Evolutionary conservation across 2,888 invertebrate species (phyloP).

Genomic region (Shargacucullia verbasci): DNA sequence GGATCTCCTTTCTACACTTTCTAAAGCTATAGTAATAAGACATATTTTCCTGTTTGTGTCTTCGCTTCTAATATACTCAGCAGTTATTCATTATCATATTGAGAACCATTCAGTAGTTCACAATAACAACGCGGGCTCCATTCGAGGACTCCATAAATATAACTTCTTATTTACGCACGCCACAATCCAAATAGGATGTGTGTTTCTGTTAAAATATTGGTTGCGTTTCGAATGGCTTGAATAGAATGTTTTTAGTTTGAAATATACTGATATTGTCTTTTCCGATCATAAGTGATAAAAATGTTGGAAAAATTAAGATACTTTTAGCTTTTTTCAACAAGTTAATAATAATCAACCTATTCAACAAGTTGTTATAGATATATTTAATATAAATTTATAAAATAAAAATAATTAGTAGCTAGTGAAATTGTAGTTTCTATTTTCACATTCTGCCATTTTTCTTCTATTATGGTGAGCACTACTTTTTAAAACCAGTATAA

Average conservation of each 20-base stretch:
- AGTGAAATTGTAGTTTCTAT: no score
- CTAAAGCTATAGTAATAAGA: no score
- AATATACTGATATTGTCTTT: neutral
- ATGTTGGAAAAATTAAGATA: no score
- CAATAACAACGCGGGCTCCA: slow-evolving; percentile 21
- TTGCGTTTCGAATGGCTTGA: slow-evolving; percentile 21
- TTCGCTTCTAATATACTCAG: slow-evolving; percentile 16
- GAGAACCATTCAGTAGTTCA: slow-evolving; percentile 39
- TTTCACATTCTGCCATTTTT: no score
- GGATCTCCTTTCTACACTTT: neutral
- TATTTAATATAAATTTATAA: no score
- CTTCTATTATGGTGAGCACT: no score
- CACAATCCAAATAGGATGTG: slow-evolving; percentile 33
- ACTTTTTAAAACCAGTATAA: no score
- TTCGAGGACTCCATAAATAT: slow-evolving; percentile 45
- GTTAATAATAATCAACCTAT: no score
- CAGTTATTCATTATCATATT: slow-evolving; percentile 23
- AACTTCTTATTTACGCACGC: slow-evolving; percentile 46
- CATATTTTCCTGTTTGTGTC: slow-evolving; percentile 7
- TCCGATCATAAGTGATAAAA: no score
- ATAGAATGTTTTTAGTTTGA: slow-evolving; percentile 3
- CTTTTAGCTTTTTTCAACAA: no score
- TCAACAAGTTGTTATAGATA: no score
- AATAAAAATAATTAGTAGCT: no score
- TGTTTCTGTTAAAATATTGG: slow-evolving; percentile 37